Evolutionary conservation across 2,113 vertebrate species (phyloP).

Genomic region (Ochotona princeps): DNA sequence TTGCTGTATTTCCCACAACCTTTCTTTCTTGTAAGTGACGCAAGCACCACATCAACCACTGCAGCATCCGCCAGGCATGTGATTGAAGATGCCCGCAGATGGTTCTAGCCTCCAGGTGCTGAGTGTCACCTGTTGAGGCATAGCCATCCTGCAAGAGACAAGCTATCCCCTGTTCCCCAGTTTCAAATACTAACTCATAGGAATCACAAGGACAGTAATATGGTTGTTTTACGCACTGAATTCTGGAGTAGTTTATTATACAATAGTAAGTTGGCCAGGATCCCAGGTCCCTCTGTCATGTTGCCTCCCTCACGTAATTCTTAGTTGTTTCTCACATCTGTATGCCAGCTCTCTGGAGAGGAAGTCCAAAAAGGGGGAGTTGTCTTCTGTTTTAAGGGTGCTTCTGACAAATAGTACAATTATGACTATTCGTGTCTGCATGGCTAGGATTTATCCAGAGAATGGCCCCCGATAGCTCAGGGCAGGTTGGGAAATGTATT

Average conservation of each 20-base stretch:
- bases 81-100: not conserved
- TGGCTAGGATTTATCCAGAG: not conserved
- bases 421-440: not conserved
- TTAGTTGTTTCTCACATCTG: not conserved
- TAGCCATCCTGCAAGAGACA: not conserved
- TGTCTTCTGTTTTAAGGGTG: not conserved
- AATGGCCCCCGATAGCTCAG: not conserved
- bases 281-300: not conserved
- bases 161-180: not conserved
- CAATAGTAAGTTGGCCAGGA: not conserved
- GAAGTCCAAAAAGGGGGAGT: not conserved
- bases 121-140: not conserved
- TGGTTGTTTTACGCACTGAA: not conserved
- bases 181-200: conserved; percentile 5
- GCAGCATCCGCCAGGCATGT: rapidly evolving
- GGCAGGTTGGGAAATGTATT: not conserved
- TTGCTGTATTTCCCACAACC: not conserved
- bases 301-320: not conserved
- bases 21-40: not conserved
- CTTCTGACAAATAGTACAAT: not conserved
- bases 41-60: not conserved
- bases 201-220: not conserved
- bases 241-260: not conserved
- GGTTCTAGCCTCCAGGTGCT: not conserved
- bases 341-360: not conserved